These are phyloP conservation scores for Syrmaticus mikado DNA, from an alignment of 2,113 vertebrate species.

Conservation along the genomic window DNA sequence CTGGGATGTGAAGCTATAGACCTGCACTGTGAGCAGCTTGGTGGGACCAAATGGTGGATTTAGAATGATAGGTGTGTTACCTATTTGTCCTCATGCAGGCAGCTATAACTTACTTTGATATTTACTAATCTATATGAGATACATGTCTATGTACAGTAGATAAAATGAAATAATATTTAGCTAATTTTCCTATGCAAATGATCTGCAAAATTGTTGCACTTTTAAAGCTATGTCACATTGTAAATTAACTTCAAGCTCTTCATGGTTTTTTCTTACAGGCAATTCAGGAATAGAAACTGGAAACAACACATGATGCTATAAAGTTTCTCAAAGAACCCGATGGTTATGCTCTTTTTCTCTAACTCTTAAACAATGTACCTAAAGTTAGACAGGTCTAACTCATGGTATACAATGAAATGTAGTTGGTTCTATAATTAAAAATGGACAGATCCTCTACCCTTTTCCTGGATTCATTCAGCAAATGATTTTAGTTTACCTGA, in stretches of 20 bases:
- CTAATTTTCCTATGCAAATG: background rate
- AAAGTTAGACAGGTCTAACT: background rate
- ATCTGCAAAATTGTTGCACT: background rate
- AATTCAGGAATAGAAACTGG: background rate
- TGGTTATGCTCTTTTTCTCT: background rate
- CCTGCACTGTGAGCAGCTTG: background rate
- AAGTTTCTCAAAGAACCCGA: background rate
- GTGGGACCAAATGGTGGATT: background rate
- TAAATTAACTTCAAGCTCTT: background rate
- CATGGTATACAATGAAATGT: background rate
- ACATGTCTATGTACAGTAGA: background rate
- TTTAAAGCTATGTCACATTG: background rate
- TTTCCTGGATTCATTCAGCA: background rate
- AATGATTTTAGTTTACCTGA: background rate
- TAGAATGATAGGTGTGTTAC: background rate
- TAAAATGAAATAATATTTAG: background rate
- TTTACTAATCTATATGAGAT: background rate
- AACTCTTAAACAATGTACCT: background rate
- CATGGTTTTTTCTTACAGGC: background rate
- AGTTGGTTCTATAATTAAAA: background rate
- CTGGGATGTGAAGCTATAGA: background rate
- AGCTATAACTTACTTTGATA: background rate
- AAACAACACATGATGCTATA: background rate
- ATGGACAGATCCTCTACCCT: fast-evolving
- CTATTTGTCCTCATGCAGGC: background rate